Conservation (phyloP, 2,888 invertebrate genomes). For the Sylvicola fuscatus region DNA sequence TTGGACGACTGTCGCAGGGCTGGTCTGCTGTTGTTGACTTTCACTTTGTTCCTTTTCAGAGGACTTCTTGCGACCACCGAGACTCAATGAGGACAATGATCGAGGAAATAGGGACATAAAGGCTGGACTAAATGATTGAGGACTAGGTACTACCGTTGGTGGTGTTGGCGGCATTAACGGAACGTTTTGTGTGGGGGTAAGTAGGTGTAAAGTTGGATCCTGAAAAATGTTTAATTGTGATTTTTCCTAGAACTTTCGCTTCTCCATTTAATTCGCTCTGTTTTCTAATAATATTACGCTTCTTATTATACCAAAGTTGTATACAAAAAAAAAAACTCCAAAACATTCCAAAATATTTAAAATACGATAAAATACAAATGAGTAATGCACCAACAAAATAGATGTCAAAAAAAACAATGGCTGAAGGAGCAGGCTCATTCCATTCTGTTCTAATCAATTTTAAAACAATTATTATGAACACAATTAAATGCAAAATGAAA, state of each 20-base stretch:
- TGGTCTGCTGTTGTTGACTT: background rate
- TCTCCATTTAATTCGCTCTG: background rate
- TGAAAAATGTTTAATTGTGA: constrained; percentile 3
- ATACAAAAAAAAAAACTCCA: too few species aligned
- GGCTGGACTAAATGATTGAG: constrained; percentile 20
- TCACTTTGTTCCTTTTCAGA: constrained; percentile 20
- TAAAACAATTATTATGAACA: too few species aligned
- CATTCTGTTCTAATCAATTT: too few species aligned
- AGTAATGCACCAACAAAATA: too few species aligned
- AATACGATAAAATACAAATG: too few species aligned
- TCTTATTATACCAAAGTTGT: too few species aligned
- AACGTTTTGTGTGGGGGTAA: constrained; percentile 5
- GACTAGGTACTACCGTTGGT: constrained; percentile 14
- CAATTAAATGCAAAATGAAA: too few species aligned
- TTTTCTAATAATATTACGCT: background rate
- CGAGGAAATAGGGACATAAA: constrained; percentile 26
- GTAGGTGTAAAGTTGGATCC: constrained; percentile 8
- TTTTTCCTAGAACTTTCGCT: background rate
- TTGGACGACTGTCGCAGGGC: background rate
- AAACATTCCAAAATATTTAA: too few species aligned
- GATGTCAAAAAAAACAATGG: too few species aligned
- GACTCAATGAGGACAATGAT: constrained; percentile 24
- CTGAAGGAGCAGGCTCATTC: too few species aligned
- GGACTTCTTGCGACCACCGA: constrained; percentile 22
- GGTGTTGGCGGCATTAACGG: constrained; percentile 10